These are phyloP conservation scores for Mesaphorura yosii DNA, from an alignment of 1,140 invertebrate species.

Conservation along the genomic window DNA sequence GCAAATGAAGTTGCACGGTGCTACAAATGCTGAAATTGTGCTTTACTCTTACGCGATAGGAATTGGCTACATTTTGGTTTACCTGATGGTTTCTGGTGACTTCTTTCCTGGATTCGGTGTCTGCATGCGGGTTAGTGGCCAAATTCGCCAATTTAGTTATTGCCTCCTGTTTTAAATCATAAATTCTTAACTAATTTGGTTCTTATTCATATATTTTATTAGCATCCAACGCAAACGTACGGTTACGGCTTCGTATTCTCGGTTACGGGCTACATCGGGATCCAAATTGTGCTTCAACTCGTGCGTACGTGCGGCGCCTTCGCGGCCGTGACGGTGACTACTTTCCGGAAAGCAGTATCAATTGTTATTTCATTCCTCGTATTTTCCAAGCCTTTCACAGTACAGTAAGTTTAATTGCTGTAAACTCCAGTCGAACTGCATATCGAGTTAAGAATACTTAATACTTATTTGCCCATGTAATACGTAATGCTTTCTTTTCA, in stretches of 20 bases:
- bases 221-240: slow-evolving; percentile 64
- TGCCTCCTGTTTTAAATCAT: slow-evolving; percentile 1
- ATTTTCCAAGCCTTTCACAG: slow-evolving; percentile 87
- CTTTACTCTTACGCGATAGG: slow-evolving; percentile 86
- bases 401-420: slow-evolving; percentile 81
- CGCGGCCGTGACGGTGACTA: slow-evolving; percentile 78
- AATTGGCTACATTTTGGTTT: slow-evolving; percentile 68
- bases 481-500: slow-evolving; percentile 39
- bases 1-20: slow-evolving; percentile 69
- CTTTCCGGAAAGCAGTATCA: slow-evolving; percentile 77
- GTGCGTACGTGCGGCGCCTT: slow-evolving; percentile 79
- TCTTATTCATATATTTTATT: slow-evolving; percentile 33
- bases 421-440: slow-evolving; percentile 11
- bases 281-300: slow-evolving; percentile 79
- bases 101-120: slow-evolving; percentile 61
- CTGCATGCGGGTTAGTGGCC: slow-evolving; percentile 61
- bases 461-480: slow-evolving; percentile 11
- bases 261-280: slow-evolving; percentile 75
- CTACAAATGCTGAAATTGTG: slow-evolving; percentile 81
- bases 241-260: slow-evolving; percentile 77
- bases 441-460: slow-evolving; percentile 15
- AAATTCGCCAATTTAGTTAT: slow-evolving; percentile 5
- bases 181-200: slow-evolving; percentile 32
- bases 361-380: slow-evolving; percentile 85
- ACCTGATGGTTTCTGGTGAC: slow-evolving; percentile 59